Base-by-base conservation (phyloP, 2,888 invertebrate genomes). In the Cenopis cana region DNA sequence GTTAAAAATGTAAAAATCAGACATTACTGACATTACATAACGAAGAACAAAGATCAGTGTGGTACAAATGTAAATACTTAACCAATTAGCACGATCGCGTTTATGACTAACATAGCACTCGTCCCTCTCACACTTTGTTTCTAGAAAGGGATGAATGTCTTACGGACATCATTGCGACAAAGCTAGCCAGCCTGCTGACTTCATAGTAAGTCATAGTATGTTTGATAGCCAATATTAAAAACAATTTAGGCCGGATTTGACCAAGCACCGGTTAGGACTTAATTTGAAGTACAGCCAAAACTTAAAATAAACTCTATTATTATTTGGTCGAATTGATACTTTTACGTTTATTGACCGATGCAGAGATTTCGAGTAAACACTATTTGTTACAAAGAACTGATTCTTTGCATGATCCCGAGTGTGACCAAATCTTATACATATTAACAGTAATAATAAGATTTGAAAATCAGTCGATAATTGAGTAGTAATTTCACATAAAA, bases 1-100 rank as follows among this genome's bases (percentile, higher is more conserved):
- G 18, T 62, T 36, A 50, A 10, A 64, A 17, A 24, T n/a, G 18
- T 62, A 36, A 50, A 14, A 64, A 17, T 52, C 38, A 52, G 36
- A 64, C 20, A 55, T 62, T 49, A 50, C 20, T 52, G 52, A 64
- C 20, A 29, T 62, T 49, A 50, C 8, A 50, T 18, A 59, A 46
- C 46, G n/a, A 29, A 60, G 29, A 33, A 57, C 18, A 57, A 10
- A 57, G 17, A 56, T 36, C 33, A 36, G 11, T 24, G 14, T 41
- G 29, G 8, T 55, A 33, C 3, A 33, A 55, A 55, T 29, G 14
- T n/a, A 29, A 41, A 41, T 41, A 41, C 38, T 12, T 41, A 12
- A 12, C 38, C 12, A 41, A 12, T 41, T 41, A 29, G 29, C 5
- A 41, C 38, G 38, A 41, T 41, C 38, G 38, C 38, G 14, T 12